Conservation (phyloP, 2,888 invertebrate genomes). For the Agrotis puta region DNA sequence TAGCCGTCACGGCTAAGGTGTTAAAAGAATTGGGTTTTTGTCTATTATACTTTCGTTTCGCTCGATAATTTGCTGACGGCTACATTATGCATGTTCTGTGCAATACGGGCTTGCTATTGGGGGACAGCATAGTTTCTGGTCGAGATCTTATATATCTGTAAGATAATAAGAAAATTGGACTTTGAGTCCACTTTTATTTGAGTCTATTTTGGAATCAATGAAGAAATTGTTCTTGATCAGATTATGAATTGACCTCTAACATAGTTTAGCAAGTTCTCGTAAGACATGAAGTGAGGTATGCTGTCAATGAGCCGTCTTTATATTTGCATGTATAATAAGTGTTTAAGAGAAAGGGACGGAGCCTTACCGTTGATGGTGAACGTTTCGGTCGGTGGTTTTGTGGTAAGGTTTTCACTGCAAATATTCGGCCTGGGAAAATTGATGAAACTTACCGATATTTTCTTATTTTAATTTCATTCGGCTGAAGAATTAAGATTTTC, state of each 20-base stretch:
- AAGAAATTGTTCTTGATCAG: not conserved
- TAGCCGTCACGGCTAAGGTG: conserved; percentile 24
- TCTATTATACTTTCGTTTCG: conserved; percentile 30
- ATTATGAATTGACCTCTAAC: not conserved
- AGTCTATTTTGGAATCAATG: not conserved
- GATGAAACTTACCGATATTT: conserved; percentile 18
- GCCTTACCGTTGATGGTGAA: conserved; percentile 33
- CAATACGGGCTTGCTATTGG: not conserved
- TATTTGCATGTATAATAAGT: conserved; percentile 39
- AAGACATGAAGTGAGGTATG: not conserved
- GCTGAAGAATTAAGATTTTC: not conserved
- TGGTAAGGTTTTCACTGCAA: conserved; percentile 45
- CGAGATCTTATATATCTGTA: not conserved
- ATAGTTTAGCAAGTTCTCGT: not conserved
- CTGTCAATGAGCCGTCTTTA: not conserved
- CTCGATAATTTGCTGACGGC: conserved; percentile 14
- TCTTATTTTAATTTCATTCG: not conserved
- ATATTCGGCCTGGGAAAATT: conserved; percentile 30
- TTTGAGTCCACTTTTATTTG: too few species aligned
- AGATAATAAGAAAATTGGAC: too few species aligned
- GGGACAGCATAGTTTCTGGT: not conserved
- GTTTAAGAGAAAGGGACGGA: conserved; percentile 43
- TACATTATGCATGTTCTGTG: conserved; percentile 17
- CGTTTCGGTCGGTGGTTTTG: conserved; percentile 38
- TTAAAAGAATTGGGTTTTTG: conserved; percentile 1